Base-by-base conservation (phyloP, 2,888 invertebrate species). In the Anthophora plumipes region DNA sequence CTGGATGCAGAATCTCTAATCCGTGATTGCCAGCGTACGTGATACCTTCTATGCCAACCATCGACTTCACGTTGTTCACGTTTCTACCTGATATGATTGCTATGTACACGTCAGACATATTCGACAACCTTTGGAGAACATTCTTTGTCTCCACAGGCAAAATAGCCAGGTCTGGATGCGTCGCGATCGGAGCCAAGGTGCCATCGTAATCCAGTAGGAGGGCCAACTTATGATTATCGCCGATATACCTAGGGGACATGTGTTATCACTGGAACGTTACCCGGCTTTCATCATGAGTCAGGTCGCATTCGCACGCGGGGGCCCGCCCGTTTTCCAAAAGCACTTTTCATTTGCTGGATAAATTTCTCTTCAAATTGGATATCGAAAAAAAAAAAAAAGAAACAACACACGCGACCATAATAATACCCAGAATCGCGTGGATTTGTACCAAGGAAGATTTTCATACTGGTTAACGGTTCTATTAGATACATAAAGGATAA, bases 11-110 rank as follows among this genome's bases (percentile, higher is more conserved):
- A 90, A 98, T 98, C 94, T 98, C 98, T 79, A 98, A 92, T 0
- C 98, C 98, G 91, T 98, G 98, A 93, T 97, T 98, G 46, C 98
- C 98, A 0, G 98, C 98, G 91, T 98, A 98, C 0, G 98, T 98
- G 77, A 98, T 97, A 78, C 97, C 97, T 87, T 97, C 97, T 81
- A 98, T 98, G 20, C 97, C 98, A 63, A 98, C 98, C 98, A 98
- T 98, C 87, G 96, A 95, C 91, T 97, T 97, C 0, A 98, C 97
- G 92, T 98, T 98, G 88, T 97, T 96, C 4, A 98, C 98, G 90
- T 97, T 97, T 78, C 98, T 94, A 4, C 98, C 98, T 0, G 98
- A 98, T 64, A 98, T 96, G 87, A 98, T 96, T 37, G 98, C 97
- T 85, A 98, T 97, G 92, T 97, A 97, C 11, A 97, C 97, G 89